Evolutionary conservation across 1,140 invertebrate genomes (phyloP), one percentile per base, ranked within the genome.

Genomic region (Achatina immaculata): DNA sequence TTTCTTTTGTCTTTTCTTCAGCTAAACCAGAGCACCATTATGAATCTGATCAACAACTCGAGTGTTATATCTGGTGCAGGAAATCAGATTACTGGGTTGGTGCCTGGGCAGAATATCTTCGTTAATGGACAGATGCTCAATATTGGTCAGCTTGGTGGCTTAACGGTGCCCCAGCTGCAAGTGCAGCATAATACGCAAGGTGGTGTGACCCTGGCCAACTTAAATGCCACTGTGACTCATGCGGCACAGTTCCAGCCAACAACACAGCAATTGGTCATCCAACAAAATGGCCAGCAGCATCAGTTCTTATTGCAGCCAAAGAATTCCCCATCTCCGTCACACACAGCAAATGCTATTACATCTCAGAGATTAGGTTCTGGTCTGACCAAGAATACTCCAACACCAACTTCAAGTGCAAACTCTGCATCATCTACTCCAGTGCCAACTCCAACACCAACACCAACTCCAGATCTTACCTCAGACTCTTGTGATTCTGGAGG

Each of bases 41-140:
- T 78, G 76, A 78, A 78, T 68, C 28, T 78, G 31, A 78, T 78
- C 65, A 68, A 68, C 42, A 78, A 78, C 62, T 62, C 62, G 3
- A 38, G 72, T 75, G 40, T 72, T 11, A 38, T 72, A 7, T 38
- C 69, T 31, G 45, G 45, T 14, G 19, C 19, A 14, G 48, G 28
- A n/a, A 78, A 68, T 31, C 76, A 78, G 48, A 66, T 78, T 19
- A 36, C 76, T 43, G 76, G 76, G 3, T 43, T 78, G 11, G 65
- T 78, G 6, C 65, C 76, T 45, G 76, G 76, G 3, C 76, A 66
- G 42, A 68, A 55, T 48, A 66, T 78, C 19, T 55, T 68, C 14
- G 76, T 78, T n/a, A 78, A 78, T 55, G 76, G 76, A 38, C 76
- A 78, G 42, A 36, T 78, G 38, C 34, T 78, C 0, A 78, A 45